Evolutionary conservation across 30 jellyfish, hydroid and myxozoan genomes (phyloP).

Genomic region (Aurelia aurita): DNA sequence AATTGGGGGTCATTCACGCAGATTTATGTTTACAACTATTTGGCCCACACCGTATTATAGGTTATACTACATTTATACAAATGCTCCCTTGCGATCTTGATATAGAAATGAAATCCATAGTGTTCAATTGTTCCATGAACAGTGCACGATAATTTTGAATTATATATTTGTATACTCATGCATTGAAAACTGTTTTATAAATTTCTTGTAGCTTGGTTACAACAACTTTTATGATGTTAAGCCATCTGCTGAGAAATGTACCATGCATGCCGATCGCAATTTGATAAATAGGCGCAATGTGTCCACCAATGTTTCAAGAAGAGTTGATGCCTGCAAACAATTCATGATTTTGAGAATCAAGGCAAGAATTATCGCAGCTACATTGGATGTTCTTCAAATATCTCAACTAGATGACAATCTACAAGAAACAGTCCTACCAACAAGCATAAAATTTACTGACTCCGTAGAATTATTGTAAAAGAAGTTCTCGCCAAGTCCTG

Average conservation of each 20-base stretch:
- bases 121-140: not conserved
- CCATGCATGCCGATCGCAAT: slow-evolving; percentile 1
- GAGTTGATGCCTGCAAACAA: slow-evolving; percentile 7
- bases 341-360: not conserved
- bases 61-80: not conserved
- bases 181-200: not conserved
- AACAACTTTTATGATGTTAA: not conserved
- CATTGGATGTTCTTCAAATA: not conserved
- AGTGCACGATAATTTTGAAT: not conserved
- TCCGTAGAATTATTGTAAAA: too few relatives aligned
- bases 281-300: slow-evolving; percentile 5
- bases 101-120: not conserved
- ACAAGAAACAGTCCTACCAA: not conserved
- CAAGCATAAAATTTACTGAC: too few relatives aligned
- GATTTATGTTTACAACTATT: not conserved
- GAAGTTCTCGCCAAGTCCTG: too few relatives aligned
- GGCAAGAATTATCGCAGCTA: slow-evolving; percentile 11
- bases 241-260: slow-evolving; percentile 5
- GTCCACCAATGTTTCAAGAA: not conserved
- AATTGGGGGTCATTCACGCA: not conserved
- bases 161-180: not conserved
- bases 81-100: too few relatives aligned
- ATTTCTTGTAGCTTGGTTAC: not conserved
- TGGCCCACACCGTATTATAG: not conserved
- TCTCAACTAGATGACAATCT: not conserved